Evolutionary conservation across 1,140 invertebrate genomes (phyloP).

Genomic region (Drosophila albomicans): DNA sequence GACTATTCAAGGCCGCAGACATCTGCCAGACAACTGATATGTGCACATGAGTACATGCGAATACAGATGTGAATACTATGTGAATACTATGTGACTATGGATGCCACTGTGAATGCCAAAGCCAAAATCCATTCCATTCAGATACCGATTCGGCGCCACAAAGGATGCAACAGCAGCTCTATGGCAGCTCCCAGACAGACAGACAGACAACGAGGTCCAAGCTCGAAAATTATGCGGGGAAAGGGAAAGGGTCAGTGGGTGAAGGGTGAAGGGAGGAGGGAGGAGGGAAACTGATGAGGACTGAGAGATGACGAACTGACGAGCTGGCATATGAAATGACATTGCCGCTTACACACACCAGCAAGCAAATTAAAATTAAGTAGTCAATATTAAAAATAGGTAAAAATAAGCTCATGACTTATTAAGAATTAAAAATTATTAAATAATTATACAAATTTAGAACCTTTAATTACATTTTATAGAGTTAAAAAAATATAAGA

Average conservation of each 20-base stretch:
- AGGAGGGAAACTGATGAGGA: conserved; percentile 46
- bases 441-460: background rate
- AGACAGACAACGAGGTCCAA: conserved; percentile 27
- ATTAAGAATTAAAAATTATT: too few relatives aligned
- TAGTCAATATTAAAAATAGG: too few relatives aligned
- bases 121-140: conserved; percentile 54
- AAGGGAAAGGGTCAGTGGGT: background rate
- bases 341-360: conserved; percentile 35
- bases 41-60: conserved; percentile 74
- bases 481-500: too few relatives aligned
- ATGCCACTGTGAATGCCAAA: conserved; percentile 44
- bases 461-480: too few relatives aligned
- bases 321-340: conserved; percentile 64
- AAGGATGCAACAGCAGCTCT: conserved; percentile 54
- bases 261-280: too few relatives aligned
- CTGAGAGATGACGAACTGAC: conserved; percentile 58
- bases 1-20: conserved; percentile 79
- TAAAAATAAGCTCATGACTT: too few relatives aligned
- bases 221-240: background rate
- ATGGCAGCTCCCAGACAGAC: conserved; percentile 33
- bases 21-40: conserved; percentile 84
- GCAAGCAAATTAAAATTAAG: conserved; percentile 15
- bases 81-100: conserved; percentile 41
- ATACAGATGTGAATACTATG: conserved; percentile 55
- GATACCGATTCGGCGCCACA: conserved; percentile 61